Evolutionary conservation across 2,797 vertebrate genomes (phyloP), one percentile per base, ranked within the genome.

Genomic region (Brotogeris chrysoptera): DNA sequence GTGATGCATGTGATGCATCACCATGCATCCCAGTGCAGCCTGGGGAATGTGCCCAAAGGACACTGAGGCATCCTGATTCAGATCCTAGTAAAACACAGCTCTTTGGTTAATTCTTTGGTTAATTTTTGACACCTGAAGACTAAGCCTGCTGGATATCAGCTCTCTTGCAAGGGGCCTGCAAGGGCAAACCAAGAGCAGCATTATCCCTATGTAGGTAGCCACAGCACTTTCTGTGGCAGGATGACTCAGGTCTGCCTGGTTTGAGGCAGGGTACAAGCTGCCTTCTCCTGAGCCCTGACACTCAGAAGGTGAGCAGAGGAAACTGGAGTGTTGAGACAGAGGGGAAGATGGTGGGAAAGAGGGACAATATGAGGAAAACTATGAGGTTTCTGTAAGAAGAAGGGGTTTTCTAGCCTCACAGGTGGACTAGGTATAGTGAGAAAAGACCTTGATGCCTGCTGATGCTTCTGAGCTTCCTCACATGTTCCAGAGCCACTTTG

Each of bases 1-100:
- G n/a, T n/a, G n/a, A n/a, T n/a, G n/a, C n/a, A n/a, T n/a, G 34
- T 41, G 32, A 9, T 15, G 52, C 70, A 80, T 24, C 41, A 20
- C 13, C 2, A 1, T 38, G 11, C 70, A 47, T 44, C 30, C 66
- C 2, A 1, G 41, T 21, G 46, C 28, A 7, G 52, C 38, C 68
- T 2, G 1, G 32, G 19, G 24, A 66, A 44, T 0, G 2, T 4
- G 6, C 30, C 53, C 55, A 17, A 19, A 46, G 21, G 38, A 13
- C 52, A 28, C 16, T 0, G 3, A 43, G 24, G 21, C 28, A 41
- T 41, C 55, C 41, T 36, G 38, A 8, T 49, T 74, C 53, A 38
- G 5, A 69, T n/a, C 30, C 64, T 68, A 64, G 34, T 6, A 39
- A 43, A 78, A 66, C 50, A 50, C 43, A 66, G 49, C 44, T 60